These are phyloP conservation scores for Onychomys arenicola DNA, from an alignment of 2,797 vertebrate genomes.

Conservation along the genomic window DNA sequence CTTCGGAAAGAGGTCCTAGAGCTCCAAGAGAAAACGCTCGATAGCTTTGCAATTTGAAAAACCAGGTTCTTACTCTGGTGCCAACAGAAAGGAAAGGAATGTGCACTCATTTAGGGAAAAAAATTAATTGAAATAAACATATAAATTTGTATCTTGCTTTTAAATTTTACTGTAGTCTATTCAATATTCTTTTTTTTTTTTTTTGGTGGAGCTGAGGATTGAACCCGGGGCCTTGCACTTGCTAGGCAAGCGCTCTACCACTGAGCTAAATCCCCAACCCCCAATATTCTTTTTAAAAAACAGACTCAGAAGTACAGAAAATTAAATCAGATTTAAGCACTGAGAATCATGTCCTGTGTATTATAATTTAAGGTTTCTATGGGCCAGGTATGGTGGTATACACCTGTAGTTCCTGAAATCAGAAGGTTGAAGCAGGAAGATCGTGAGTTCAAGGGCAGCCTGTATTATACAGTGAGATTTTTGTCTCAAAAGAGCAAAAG, in stretches of 20 bases:
- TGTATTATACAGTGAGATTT: background rate
- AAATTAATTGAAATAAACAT: background rate
- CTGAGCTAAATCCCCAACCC: too few species aligned
- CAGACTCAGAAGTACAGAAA: conserved; percentile 30
- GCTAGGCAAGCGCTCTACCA: too few species aligned
- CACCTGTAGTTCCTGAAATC: background rate
- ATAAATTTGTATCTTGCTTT: conserved; percentile 13
- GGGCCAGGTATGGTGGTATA: background rate
- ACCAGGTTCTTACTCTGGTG: background rate
- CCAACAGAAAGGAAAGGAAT: conserved; percentile 3
- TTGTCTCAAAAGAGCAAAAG: background rate
- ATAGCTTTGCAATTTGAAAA: conserved; percentile 24
- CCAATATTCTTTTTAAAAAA: too few species aligned
- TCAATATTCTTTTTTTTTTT: conserved; percentile 21
- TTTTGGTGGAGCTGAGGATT: too few species aligned
- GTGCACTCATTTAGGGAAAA: background rate
- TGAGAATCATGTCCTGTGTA: background rate
- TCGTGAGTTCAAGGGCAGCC: background rate
- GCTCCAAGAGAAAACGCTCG: background rate
- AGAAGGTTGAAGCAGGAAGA: background rate
- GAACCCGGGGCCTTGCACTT: too few species aligned
- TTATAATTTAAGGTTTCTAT: conserved; percentile 41
- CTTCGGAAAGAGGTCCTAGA: conserved; percentile 12
- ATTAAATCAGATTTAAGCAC: conserved; percentile 30
- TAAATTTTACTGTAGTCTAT: conserved; percentile 37